These are phyloP conservation scores for Vidua chalybeata DNA, from an alignment of 2,113 vertebrate species.

Conservation along the genomic window DNA sequence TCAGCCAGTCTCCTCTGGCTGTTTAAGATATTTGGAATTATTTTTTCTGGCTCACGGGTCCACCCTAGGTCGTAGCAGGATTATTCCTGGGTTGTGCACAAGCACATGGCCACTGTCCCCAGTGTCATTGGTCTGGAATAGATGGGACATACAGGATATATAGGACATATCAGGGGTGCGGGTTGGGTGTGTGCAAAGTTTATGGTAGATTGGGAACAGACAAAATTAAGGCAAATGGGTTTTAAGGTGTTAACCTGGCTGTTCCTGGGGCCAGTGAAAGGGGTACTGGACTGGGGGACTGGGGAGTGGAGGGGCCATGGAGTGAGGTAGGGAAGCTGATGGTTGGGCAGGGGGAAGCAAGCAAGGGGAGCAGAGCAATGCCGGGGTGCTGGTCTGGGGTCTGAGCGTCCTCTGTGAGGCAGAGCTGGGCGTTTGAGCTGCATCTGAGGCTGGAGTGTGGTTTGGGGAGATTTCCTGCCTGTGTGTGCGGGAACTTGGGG, in stretches of 20 bases:
- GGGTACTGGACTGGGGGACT: neutral
- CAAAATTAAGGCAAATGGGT: neutral
- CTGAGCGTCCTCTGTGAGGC: neutral
- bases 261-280: neutral
- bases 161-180: neutral
- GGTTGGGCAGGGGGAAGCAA: neutral
- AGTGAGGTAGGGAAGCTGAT: neutral
- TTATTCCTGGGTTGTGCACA: neutral
- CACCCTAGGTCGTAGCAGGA: neutral
- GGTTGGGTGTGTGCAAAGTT: neutral
- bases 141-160: neutral
- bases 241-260: neutral
- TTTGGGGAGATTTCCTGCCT: neutral
- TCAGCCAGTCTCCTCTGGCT: conserved; percentile 39
- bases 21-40: conserved; percentile 63
- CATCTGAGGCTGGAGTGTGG: no score
- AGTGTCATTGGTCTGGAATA: neutral
- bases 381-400: neutral
- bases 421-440: neutral
- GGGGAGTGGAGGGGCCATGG: no score
- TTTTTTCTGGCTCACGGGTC: neutral
- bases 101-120: neutral
- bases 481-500: accelerated
- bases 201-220: neutral
- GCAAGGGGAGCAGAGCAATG: neutral